phyloP scores from a whole-genome alignment of 1,140 invertebrate genomes.

The Brachionus koreanus region DNA sequence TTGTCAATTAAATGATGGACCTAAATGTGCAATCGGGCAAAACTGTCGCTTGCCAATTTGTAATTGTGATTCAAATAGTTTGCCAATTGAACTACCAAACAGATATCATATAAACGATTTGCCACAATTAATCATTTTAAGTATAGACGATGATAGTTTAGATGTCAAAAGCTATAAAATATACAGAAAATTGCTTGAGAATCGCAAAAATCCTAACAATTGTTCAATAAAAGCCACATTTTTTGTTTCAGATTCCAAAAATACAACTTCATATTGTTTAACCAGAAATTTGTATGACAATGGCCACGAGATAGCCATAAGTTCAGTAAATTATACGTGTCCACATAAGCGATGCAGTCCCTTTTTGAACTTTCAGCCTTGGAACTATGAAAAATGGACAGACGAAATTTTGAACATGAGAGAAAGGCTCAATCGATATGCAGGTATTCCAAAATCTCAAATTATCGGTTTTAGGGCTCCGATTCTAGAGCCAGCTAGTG shows the following conservation, averaged over 20 bases:
- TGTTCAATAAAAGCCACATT: conserved; percentile 94
- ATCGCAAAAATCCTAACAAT: conserved; percentile 75
- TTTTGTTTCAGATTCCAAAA: conserved; percentile 83
- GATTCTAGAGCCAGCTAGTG: conserved; percentile 84
- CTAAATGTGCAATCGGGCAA: background rate
- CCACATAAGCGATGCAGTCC: conserved; percentile 47
- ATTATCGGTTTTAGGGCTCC: conserved; percentile 87
- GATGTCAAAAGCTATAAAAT: conserved; percentile 41
- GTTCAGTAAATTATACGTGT: conserved; percentile 75
- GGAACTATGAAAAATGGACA: conserved; percentile 75
- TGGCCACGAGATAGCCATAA: conserved; percentile 92
- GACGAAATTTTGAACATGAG: conserved; percentile 94
- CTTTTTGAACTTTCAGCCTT: conserved; percentile 43
- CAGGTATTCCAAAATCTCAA: conserved; percentile 86
- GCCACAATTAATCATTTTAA: conserved; percentile 24
- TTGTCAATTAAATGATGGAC: background rate
- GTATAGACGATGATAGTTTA: conserved; percentile 22
- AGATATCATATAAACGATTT: background rate
- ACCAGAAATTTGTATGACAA: conserved; percentile 87
- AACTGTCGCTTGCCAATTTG: conserved; percentile 16
- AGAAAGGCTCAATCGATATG: conserved; percentile 83
- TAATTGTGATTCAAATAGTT: conserved; percentile 21
- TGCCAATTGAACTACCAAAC: conserved; percentile 15
- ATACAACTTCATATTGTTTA: conserved; percentile 93
- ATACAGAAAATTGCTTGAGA: conserved; percentile 17